Evolutionary conservation across 2,113 vertebrate genomes (phyloP), one percentile per base, ranked within the genome.

Genomic region (Lasiurus borealis): DNA sequence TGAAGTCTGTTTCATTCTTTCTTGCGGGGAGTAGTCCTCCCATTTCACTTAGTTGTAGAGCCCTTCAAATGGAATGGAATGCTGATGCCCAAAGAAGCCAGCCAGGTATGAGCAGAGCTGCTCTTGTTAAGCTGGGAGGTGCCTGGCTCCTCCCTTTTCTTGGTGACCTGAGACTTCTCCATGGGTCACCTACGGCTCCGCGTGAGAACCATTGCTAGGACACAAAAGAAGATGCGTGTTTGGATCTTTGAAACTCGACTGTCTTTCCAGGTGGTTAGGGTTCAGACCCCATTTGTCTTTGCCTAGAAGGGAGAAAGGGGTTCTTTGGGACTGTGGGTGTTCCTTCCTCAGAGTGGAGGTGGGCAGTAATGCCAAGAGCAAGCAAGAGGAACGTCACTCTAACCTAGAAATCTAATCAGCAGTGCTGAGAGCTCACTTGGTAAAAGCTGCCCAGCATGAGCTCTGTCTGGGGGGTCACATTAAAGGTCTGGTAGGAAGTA

Each of bases 221-320:
- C 44, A 62, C 9, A 40, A 10, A 10, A 46, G 9, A 71, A 50
- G 29, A 36, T 1, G 19, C 2, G 0, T 25, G 7, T 15, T 50
- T 93, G 59, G 34, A 8, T 80, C 64, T 85, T 44, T 68, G 34
- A 88, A 68, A 85, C 50, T 48, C 25, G 18, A 0, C 18, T 46
- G 25, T 88, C 73, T 89, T 93, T 54, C 46, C 64, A 85, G n/a
- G 23, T 59, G 44, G 6, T 88, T 85, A 85, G 78, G 40, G 64
- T 14, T 50, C 13, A 46, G 71, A 72, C 3, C 31, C 82, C 12
- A 8, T 0, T 40, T 4, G 0, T 90, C 44, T 93, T 54, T 76
- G 31, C 36, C 66, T 81, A 8, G 19, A 18, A 46, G 44, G 50
- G 69, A 59, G 64, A 71, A 64, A n/a, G 23, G 48, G 11, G 34